These are phyloP conservation scores for Oreotrochilus melanogaster DNA, from an alignment of 2,113 vertebrate genomes.

Conservation along the genomic window DNA sequence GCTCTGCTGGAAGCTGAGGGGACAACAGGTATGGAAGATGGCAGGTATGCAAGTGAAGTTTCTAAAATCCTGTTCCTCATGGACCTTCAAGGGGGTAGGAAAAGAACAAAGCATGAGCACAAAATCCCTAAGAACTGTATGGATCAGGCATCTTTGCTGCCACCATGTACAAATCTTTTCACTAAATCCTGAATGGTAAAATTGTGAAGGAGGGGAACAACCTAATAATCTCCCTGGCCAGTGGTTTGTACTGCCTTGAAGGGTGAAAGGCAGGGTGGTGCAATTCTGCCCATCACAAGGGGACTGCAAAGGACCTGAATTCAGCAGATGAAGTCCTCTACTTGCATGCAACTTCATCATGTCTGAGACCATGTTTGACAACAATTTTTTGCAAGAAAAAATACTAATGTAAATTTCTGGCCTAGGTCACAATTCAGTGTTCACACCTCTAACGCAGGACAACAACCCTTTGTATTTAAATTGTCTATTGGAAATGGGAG, in stretches of 20 bases:
- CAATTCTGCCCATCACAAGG: no score
- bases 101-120: neutral
- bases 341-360: accelerated
- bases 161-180: accelerated
- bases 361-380: neutral
- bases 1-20: neutral
- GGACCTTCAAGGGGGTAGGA: neutral
- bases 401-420: neutral
- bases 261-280: accelerated
- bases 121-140: accelerated
- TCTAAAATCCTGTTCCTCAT: neutral
- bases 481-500: neutral
- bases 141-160: neutral
- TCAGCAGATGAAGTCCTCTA: no score
- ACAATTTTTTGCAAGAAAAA: neutral
- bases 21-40: no score
- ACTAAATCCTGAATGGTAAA: neutral
- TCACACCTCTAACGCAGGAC: neutral
- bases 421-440: neutral
- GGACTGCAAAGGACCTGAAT: accelerated
- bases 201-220: accelerated
- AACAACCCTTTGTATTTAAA: neutral
- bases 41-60: no score
- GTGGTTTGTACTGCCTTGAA: neutral
- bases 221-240: no score